Conservation (phyloP, 2,113 vertebrate species). For the Salvelinus namaycush region DNA sequence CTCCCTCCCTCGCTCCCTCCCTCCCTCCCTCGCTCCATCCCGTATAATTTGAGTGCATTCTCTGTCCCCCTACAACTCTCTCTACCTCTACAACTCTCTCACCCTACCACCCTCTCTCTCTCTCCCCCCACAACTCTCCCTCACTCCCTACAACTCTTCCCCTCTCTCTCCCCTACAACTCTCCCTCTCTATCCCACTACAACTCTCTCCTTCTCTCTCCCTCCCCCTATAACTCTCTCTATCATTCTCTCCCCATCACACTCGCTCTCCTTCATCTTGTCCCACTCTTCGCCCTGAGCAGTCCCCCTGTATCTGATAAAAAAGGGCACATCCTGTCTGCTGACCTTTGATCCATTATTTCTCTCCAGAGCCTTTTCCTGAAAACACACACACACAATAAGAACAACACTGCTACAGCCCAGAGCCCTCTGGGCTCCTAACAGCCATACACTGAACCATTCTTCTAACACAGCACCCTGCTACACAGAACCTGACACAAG, state of each 20-base stretch:
- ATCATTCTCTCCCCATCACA: neutral
- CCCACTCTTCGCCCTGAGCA: neutral
- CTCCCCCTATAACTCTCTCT: neutral
- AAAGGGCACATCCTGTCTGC: conserved; percentile 61
- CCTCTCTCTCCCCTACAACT: neutral
- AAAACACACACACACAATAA: neutral
- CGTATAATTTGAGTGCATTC: neutral
- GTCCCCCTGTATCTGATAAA: conserved; percentile 51
- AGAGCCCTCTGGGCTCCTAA: neutral
- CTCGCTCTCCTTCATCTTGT: neutral
- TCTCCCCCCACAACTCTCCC: neutral
- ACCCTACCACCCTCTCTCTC: too few relatives aligned
- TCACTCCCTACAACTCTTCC: neutral
- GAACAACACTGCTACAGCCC: neutral
- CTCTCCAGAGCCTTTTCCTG: conserved; percentile 49
- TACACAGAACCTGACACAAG: too few relatives aligned
- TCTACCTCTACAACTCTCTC: neutral
- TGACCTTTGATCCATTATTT: conserved; percentile 70
- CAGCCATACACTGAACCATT: neutral
- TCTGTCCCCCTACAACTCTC: neutral
- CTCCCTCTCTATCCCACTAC: neutral
- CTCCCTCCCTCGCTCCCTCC: neutral
- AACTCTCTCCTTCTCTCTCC: neutral
- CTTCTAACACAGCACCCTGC: neutral
- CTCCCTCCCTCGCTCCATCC: neutral